Conservation (phyloP, 2,797 vertebrate genomes). For the Buceros bicornis region DNA sequence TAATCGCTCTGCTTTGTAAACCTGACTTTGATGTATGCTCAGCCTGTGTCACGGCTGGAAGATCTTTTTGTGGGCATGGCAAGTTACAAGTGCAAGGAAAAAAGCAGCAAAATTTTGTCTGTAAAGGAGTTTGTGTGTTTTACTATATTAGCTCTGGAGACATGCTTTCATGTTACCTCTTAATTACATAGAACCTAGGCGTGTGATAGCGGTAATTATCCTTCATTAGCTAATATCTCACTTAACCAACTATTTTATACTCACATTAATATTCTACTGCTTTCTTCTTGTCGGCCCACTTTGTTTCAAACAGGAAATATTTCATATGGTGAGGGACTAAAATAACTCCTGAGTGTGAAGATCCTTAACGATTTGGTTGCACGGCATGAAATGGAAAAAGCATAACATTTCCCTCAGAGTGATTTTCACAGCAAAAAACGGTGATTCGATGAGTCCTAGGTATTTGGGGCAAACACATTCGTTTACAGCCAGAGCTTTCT, state of each 20-base stretch:
- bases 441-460: background rate
- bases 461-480: slow-evolving; percentile 14
- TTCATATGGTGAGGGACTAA: slow-evolving; percentile 60
- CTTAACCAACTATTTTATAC: background rate
- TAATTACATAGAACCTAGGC: background rate
- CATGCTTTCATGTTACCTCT: rapidly evolving
- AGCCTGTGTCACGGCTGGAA: background rate
- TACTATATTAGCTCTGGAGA: background rate
- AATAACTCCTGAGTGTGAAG: slow-evolving; percentile 57
- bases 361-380: slow-evolving; percentile 15
- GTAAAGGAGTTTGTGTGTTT: background rate
- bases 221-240: background rate
- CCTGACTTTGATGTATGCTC: background rate
- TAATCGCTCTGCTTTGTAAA: background rate
- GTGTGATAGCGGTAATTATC: background rate
- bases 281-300: slow-evolving; percentile 31
- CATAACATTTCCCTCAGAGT: background rate
- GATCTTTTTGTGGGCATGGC: background rate
- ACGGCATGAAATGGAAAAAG: slow-evolving; percentile 1
- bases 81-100: background rate
- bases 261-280: background rate
- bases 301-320: slow-evolving; percentile 62
- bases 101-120: background rate
- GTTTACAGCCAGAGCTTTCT: background rate
- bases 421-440: background rate